Conservation (phyloP, 2,797 vertebrate species). For the Pseudochromis fuscus region DNA sequence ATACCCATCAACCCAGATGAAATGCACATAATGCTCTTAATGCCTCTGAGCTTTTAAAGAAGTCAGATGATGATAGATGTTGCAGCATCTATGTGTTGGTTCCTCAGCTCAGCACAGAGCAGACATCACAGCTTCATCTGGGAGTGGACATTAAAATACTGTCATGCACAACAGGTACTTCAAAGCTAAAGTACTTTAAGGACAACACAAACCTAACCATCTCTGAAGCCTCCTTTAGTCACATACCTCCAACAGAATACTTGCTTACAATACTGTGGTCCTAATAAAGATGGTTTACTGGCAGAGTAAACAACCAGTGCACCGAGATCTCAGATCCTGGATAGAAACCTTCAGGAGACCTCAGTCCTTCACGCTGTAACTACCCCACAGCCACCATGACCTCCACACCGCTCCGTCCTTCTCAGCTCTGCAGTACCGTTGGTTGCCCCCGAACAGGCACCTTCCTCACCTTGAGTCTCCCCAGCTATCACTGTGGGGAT, state of each 20-base stretch:
- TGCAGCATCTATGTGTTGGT: not conserved
- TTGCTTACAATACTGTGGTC: not conserved
- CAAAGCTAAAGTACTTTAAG: not conserved
- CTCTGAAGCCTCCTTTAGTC: not conserved
- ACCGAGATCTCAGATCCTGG: not conserved
- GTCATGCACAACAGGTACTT: not conserved
- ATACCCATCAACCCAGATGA: not conserved
- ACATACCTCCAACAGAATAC: too few relatives aligned
- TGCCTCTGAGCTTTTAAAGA: not conserved
- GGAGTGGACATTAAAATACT: not conserved
- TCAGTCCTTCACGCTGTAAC: not conserved
- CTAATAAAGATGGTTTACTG: not conserved
- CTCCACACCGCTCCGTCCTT: constrained; percentile 32
- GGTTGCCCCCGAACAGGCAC: not conserved
- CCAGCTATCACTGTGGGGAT: constrained; percentile 31
- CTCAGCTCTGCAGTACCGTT: not conserved
- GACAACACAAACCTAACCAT: not conserved
- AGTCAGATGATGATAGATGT: too few relatives aligned
- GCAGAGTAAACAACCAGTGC: not conserved
- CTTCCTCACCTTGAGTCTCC: constrained; percentile 67
- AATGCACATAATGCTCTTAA: not conserved
- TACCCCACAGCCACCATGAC: constrained; percentile 21
- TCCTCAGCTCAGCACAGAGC: not conserved
- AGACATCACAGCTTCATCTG: too few relatives aligned
- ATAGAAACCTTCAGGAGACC: not conserved